These are phyloP conservation scores for Drosophila pegasa DNA, from an alignment of 2,888 invertebrate species.

Conservation along the genomic window DNA sequence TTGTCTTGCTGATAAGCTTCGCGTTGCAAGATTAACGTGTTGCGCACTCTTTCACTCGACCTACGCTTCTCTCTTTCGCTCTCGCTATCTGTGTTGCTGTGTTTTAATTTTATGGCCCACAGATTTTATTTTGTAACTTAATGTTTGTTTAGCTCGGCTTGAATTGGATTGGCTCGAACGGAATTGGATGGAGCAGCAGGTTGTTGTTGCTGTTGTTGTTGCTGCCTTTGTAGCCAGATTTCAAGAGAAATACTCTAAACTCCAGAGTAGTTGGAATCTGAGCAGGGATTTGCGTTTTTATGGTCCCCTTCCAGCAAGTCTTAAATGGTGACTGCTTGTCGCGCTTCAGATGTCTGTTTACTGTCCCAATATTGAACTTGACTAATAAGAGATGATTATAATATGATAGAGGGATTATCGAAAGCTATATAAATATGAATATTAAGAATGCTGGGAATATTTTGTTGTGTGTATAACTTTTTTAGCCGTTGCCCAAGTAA, in stretches of 20 bases:
- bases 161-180: conserved; percentile 31
- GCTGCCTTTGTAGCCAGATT: conserved; percentile 28
- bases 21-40: conserved; percentile 71
- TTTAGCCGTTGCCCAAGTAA: not conserved
- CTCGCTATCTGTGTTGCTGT: conserved; percentile 55
- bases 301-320: conserved; percentile 27
- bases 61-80: not conserved
- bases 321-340: conserved; percentile 50
- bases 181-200: conserved; percentile 66
- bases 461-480: not conserved
- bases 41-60: conserved; percentile 28
- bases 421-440: not conserved
- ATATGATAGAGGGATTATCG: conserved; percentile 3
- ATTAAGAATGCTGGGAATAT: not conserved
- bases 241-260: conserved; percentile 56
- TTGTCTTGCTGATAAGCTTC: conserved; percentile 58
- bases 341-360: conserved; percentile 41
- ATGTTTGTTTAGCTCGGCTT: conserved; percentile 70
- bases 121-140: conserved; percentile 79
- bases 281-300: conserved; percentile 61
- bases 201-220: conserved; percentile 45
- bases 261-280: conserved; percentile 10
- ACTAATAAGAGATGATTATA: conserved; percentile 1
- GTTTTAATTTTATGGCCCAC: conserved; percentile 77
- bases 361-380: conserved; percentile 43